Evolutionary conservation across 1,140 invertebrate species (phyloP).

Genomic region (Camponotus pennsylvanicus): DNA sequence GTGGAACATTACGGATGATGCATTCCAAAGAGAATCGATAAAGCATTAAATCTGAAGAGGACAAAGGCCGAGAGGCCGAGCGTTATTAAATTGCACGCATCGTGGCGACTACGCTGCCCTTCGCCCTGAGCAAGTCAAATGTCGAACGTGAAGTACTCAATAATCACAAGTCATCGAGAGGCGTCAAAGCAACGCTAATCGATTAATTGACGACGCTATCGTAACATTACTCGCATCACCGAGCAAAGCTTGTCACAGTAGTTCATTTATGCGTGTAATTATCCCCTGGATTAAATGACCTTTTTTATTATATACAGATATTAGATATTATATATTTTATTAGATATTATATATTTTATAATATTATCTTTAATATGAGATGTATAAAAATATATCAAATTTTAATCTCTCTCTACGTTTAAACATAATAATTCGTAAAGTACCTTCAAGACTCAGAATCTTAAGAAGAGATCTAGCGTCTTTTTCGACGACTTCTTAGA

Average conservation of each 20-base stretch:
- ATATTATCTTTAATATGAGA: neutral
- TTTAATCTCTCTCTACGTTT: neutral
- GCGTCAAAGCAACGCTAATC: slow-evolving; percentile 54
- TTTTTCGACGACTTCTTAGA: neutral
- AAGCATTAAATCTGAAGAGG: slow-evolving; percentile 49
- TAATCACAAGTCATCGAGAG: slow-evolving; percentile 59
- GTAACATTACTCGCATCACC: slow-evolving; percentile 36
- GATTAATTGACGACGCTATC: slow-evolving; percentile 36
- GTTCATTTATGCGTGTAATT: slow-evolving; percentile 1
- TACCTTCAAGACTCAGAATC: neutral
- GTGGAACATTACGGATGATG: slow-evolving; percentile 38
- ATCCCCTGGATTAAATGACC: neutral
- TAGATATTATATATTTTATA: neutral
- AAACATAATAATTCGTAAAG: neutral
- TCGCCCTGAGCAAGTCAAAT: slow-evolving; percentile 53
- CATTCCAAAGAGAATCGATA: slow-evolving; percentile 50
- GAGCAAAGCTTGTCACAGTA: slow-evolving; percentile 35
- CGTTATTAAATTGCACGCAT: slow-evolving; percentile 56
- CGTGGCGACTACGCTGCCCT: slow-evolving; percentile 54
- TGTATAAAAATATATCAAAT: neutral
- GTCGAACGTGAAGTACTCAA: slow-evolving; percentile 55
- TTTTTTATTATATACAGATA: neutral
- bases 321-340: no score
- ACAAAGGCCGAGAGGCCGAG: slow-evolving; percentile 59
- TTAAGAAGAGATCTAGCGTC: neutral